Base-by-base conservation (phyloP, 2,888 invertebrate genomes). In the Salticus scenicus region DNA sequence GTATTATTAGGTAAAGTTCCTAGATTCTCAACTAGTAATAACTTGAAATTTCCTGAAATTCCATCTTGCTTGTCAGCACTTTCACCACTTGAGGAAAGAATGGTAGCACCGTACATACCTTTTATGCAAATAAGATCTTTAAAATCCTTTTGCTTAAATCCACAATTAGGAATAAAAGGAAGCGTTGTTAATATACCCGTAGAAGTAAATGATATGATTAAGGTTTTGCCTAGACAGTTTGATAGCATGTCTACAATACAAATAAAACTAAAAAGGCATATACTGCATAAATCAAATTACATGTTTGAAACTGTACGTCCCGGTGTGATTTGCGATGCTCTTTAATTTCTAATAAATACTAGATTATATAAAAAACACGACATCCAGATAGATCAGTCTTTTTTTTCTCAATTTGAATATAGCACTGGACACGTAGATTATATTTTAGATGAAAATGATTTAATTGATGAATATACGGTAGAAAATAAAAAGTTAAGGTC, bases 211-310 rank as follows among this genome's bases (percentile, higher is more conserved):
- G 28, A 66, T 8, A 30, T 1, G 14, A 24, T 66, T 28, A 7
- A 66, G 17, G 66, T 66, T 28, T 27, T 66, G 28, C 66, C 66
- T 27, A 20, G 66, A 27, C 20, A 57, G n/a, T 57, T 57, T 57
- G 57, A 66, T 66, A 0, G 28, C 14, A 66, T 66, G 66, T 24
- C 24, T 7, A 30, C 66, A 66, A 28, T 66, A 66, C 66, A 66
- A 24, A 4, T 66, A 28, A 66, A 66, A 30, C 28, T 66, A 17
- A 66, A 66, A 28, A 20, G 31, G 28, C 66, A 66, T 27, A 66
- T 66, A 1, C 4, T 5, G 20, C 7, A 28, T 28, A 66, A 28
- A 30, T 28, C 28, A 12, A 27, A 28, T 28, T 28, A 66, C 28
- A 66, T 66, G 24, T 28, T 66, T 66, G 1, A 66, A 30, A 66